Base-by-base conservation (phyloP, 2,797 vertebrate species). In the Channallabes apus region DNA sequence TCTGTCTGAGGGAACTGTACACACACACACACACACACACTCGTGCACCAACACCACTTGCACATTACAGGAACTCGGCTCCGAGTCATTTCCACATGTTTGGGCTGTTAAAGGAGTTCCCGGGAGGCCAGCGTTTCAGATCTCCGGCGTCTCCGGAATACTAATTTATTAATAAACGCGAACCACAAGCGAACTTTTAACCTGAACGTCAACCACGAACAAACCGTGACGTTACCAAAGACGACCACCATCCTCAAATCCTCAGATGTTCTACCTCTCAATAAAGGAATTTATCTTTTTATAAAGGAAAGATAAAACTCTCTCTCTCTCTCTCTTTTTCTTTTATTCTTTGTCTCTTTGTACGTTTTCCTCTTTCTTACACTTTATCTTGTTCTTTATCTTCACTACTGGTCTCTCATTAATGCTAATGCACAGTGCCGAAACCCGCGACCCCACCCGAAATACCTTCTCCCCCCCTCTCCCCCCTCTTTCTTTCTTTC, bases 371-470 rank as follows among this genome's bases (percentile, higher is more conserved):
- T 54, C 14, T 54, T 35, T 17, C 41, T 75, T 20, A n/a, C 41
- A 6, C 24, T 46, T 2, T 3, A 22, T 51, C 17, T 2, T 35
- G 2, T 73, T 20, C 22, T n/a, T 56, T 27, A 29, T 29, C 51
- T 29, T 29, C 27, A 18, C 17, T 56, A 8, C 22, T 46, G 32
- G 2, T 62, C 35, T 79, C 24, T 62, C 35, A 41, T 64, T 79
- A 64, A 79, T 32, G 51, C 32, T 41, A 62, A 79, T 64, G n/a
- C 20, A 79, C 77, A 41, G 12, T n/a, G 14, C 77, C 64, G 35
- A 46, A 27, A 24, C 6, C 35, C 35, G 15, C n/a, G 77, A 41
- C 77, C 51, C 77, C 32, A 41, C 59, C 77, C 58, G 1, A 79
- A 64, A 64, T n/a, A 38, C 32, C 18, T 0, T 0, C 54, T 1